A percentile compares a stretch with the other conserved stretches of the same genome.
Conservation (phyloP, 1,140 invertebrate genomes). For the Oscheius sp. region DNA sequence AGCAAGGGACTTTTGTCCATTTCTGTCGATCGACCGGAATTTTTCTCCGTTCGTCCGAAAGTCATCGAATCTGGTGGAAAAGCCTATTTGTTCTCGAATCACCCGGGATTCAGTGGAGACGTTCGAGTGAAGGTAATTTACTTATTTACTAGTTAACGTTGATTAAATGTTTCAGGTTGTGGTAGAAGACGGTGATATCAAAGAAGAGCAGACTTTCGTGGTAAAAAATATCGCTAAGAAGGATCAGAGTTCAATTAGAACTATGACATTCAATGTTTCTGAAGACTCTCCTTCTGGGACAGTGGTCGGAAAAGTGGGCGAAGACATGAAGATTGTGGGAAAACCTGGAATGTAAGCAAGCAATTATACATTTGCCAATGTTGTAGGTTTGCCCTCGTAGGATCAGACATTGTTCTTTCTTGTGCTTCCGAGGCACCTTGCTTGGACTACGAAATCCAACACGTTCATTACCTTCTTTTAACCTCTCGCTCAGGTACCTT, state of each 20-base stretch:
- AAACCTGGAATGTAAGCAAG: neutral
- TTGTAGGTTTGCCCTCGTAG: constrained; percentile 23
- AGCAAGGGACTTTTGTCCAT: neutral
- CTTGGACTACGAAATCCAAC: neutral
- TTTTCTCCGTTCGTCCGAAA: neutral
- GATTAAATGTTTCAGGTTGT: neutral
- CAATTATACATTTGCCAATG: neutral
- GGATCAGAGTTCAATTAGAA: neutral
- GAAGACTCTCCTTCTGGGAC: neutral
- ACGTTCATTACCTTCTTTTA: neutral
- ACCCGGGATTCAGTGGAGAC: constrained; percentile 5
- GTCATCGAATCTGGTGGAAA: constrained; percentile 5
- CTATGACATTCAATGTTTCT: neutral
- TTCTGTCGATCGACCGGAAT: constrained; percentile 4
- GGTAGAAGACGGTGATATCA: neutral
- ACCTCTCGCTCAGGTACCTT: neutral
- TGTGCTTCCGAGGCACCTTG: constrained; percentile 1
- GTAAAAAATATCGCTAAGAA: neutral
- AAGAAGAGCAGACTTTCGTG: neutral
- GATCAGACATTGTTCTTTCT: constrained; percentile 13
- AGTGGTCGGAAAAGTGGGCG: neutral
- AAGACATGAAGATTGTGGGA: neutral
- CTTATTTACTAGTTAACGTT: neutral
- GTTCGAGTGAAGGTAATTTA: neutral
- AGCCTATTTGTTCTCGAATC: neutral